Percentiles rank a stretch among this genome's conserved stretches.
Conservation (phyloP, 2,113 vertebrate species). For the Toxotes jaculatrix region DNA sequence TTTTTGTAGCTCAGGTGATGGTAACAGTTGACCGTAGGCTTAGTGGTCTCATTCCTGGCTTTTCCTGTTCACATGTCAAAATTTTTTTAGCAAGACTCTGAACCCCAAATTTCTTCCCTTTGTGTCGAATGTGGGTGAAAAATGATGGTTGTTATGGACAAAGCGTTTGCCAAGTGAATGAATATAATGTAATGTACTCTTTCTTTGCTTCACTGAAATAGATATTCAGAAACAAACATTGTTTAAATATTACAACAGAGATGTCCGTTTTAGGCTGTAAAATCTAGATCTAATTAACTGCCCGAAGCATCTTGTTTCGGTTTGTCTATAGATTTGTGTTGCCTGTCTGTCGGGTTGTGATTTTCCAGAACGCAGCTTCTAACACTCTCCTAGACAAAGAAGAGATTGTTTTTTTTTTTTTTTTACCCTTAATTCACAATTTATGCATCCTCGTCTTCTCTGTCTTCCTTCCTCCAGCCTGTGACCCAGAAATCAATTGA, state of each 20-base stretch:
- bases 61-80: background rate
- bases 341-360: background rate
- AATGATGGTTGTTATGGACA: background rate
- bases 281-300: constrained; percentile 11
- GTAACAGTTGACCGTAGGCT: background rate
- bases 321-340: constrained; percentile 1
- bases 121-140: background rate
- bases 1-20: background rate
- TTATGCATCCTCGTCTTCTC: background rate
- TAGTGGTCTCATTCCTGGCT: background rate
- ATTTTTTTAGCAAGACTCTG: background rate
- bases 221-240: constrained; percentile 5
- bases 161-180: background rate
- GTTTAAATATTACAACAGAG: background rate
- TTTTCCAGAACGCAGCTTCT: constrained; percentile 15
- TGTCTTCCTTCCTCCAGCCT: background rate
- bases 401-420: constrained; percentile 1
- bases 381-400: constrained; percentile 12
- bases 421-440: constrained; percentile 17
- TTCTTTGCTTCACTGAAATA: constrained; percentile 1
- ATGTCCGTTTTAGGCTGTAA: background rate
- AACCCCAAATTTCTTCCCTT: background rate
- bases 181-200: background rate
- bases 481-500: constrained; percentile 28
- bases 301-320: background rate